A percentile compares a stretch with the other conserved stretches of the same genome.
These are phyloP conservation scores for Glossosoma conforme DNA, from an alignment of 1,140 invertebrate genomes.

Conservation along the genomic window DNA sequence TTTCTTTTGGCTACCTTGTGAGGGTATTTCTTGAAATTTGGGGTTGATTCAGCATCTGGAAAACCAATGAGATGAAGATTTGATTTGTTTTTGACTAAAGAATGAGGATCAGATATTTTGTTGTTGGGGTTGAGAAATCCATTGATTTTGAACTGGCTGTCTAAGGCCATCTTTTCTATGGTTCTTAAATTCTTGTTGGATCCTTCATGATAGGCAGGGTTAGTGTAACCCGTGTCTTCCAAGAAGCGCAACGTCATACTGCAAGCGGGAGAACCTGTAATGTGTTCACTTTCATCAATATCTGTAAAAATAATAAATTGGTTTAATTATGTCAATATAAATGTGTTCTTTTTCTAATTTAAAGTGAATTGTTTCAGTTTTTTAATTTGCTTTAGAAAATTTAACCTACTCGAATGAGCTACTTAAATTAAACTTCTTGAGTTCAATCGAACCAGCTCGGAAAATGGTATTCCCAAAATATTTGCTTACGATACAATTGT, in stretches of 20 bases:
- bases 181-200: constrained; percentile 50
- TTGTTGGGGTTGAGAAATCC: not conserved
- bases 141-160: constrained; percentile 10
- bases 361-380: no score
- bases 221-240: constrained; percentile 70
- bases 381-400: no score
- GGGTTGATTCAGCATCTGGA: constrained; percentile 47
- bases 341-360: no score
- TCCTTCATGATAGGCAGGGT: constrained; percentile 35
- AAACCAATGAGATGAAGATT: constrained; percentile 33
- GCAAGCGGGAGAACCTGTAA: constrained; percentile 55
- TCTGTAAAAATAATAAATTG: constrained; percentile 10
- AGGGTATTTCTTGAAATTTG: constrained; percentile 10
- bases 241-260: constrained; percentile 61
- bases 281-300: constrained; percentile 6
- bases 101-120: constrained; percentile 31
- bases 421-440: no score
- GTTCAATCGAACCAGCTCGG: no score
- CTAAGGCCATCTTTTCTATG: constrained; percentile 55
- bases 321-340: no score
- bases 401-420: no score
- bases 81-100: constrained; percentile 40
- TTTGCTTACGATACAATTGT: no score
- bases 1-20: not conserved
- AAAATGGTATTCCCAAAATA: no score